Base-by-base conservation (phyloP, 2,797 vertebrate genomes). In the Meriones psammophilus region DNA sequence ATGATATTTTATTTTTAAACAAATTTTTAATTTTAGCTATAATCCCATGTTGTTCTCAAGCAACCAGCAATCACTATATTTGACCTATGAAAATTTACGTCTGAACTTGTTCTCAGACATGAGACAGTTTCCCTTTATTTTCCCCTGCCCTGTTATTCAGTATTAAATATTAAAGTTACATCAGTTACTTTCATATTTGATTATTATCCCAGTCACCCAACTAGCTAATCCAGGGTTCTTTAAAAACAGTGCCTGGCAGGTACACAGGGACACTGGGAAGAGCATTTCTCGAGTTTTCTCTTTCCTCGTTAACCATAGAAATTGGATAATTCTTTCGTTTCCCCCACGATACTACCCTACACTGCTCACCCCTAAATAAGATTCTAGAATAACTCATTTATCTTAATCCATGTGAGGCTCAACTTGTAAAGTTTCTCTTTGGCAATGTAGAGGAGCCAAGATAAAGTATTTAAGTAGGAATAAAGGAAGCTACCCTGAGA, bases 151-250 rank as follows among this genome's bases (percentile, higher is more conserved):
- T 66, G 58, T 86, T 97, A 97, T 97, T 98, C 97, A 98, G 98
- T 98, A 98, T 98, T 98, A 98, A 98, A 98, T 96, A 98, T 98
- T 98, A 98, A 98, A 98, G 97, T 98, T 98, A 96, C 97, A 95
- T 97, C 98, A 98, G 96, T 98, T 98, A 97, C 97, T 98, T 98
- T 96, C 97, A 97, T 94, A 97, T 91, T 97, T 97, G 93, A 98
- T 98, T 97, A 98, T 98, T 98, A 98, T 98, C 97, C 97, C 88
- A 69, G 94, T 97, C 98, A 97, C 97, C 97, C 96, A 96, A 97
- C 94, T 95, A 97, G 93, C 95, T 97, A 97, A 98, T 98, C 98
- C 98, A 96, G 93, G 91, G 89, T 88, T 96, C 95, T 96, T 97
- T 93, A 92, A 97, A 98, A 96, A 94, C 13, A 10, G 22, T 62